Evolutionary conservation across 2,113 vertebrate genomes (phyloP).

Genomic region (Laterallus jamaicensis): DNA sequence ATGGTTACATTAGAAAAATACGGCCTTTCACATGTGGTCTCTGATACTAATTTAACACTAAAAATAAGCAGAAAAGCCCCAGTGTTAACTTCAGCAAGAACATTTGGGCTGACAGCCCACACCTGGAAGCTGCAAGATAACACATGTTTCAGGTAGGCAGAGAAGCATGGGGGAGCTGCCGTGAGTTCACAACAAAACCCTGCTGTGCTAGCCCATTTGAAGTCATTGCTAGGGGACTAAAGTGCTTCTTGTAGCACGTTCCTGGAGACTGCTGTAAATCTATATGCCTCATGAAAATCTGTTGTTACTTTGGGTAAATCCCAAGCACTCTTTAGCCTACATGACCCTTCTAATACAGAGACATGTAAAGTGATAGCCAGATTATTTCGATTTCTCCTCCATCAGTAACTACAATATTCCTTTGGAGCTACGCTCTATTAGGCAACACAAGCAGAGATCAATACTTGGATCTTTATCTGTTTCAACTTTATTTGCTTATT

Average conservation of each 20-base stretch:
- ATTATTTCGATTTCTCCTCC: slow-evolving; percentile 61
- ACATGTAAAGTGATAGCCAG: slow-evolving; percentile 49
- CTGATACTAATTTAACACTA: background rate
- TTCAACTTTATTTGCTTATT: slow-evolving; percentile 64
- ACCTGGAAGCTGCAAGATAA: background rate
- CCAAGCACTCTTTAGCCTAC: slow-evolving; percentile 35
- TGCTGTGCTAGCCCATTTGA: background rate
- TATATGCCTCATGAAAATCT: background rate
- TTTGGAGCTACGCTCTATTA: slow-evolving; percentile 62
- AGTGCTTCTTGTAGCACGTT: background rate
- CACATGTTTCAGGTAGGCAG: background rate
- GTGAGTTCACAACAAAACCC: background rate
- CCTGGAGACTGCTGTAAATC: background rate
- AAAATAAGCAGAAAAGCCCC: background rate
- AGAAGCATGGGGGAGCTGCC: accelerated
- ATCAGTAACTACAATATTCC: slow-evolving; percentile 64
- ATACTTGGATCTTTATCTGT: slow-evolving; percentile 70
- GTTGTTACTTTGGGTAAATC: slow-evolving; percentile 32
- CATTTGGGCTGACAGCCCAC: background rate
- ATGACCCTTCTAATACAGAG: slow-evolving; percentile 51
- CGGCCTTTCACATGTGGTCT: background rate
- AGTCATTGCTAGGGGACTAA: background rate
- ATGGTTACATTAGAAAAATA: background rate
- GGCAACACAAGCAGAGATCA: slow-evolving; percentile 71
- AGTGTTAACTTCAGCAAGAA: background rate